phyloP scores from a whole-genome alignment of 1,140 invertebrate species.

The Chironomus striatipennis region DNA sequence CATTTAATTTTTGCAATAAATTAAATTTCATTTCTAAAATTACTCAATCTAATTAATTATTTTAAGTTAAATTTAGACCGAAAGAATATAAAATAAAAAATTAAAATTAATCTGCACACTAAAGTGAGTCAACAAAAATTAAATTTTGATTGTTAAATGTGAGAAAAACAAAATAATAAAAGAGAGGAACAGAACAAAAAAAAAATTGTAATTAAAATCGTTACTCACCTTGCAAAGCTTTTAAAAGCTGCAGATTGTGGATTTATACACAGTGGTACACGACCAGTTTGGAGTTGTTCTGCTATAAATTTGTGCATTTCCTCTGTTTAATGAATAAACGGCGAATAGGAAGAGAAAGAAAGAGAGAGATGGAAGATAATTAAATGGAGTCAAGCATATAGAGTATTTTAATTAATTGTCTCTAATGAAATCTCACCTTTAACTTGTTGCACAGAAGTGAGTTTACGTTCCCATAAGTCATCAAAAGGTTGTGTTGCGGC shows the following conservation, averaged over 20 bases:
- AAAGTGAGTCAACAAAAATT: neutral
- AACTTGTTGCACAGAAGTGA: conserved; percentile 84
- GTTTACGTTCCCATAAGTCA: conserved; percentile 89
- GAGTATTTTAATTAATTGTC: conserved; percentile 27
- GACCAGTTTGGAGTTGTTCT: conserved; percentile 86
- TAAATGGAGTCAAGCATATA: conserved; percentile 21
- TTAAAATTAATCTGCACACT: neutral
- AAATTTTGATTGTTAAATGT: neutral
- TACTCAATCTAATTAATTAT: conserved; percentile 24
- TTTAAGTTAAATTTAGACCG: conserved; percentile 17
- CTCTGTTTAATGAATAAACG: conserved; percentile 57
- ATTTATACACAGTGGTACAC: conserved; percentile 97
- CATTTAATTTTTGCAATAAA: too few relatives aligned
- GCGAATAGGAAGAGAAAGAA: too few relatives aligned
- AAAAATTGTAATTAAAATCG: neutral
- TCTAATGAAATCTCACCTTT: conserved; percentile 59
- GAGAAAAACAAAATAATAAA: neutral
- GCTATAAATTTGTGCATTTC: conserved; percentile 97
- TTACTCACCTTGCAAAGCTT: conserved; percentile 95
- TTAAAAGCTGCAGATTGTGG: conserved; percentile 98
- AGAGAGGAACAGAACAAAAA: neutral
- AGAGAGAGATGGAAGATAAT: too few relatives aligned
- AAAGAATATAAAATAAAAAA: neutral
- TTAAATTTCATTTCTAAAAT: conserved; percentile 4
- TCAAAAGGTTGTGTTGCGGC: conserved; percentile 80